Evolutionary conservation across 2,888 invertebrate species (phyloP).

Genomic region (Allacma fusca): DNA sequence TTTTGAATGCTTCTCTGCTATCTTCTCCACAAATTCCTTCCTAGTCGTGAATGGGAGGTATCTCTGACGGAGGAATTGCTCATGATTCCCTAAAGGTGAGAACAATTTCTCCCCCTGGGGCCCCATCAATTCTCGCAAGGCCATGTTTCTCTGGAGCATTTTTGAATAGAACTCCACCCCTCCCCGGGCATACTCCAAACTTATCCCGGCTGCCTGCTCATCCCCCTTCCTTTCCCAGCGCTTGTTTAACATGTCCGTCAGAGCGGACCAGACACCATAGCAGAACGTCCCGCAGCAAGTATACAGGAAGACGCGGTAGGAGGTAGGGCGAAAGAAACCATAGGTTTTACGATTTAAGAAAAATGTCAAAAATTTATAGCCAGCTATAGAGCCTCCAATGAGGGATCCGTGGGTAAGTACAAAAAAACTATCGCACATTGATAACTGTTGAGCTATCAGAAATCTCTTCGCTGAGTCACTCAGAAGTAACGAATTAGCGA

Average conservation of each 20-base stretch:
- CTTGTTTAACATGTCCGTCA: slow-evolving; percentile 73
- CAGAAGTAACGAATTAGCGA: slow-evolving; percentile 75
- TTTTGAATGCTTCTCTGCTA: slow-evolving; percentile 64
- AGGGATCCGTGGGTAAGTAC: slow-evolving; percentile 70
- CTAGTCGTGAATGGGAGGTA: slow-evolving; percentile 73
- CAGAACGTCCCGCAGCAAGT: slow-evolving; percentile 69
- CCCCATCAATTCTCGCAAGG: slow-evolving; percentile 74
- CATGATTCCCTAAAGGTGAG: slow-evolving; percentile 75
- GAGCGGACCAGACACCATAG: slow-evolving; percentile 71
- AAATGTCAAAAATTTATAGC: slow-evolving; percentile 68
- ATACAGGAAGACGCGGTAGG: slow-evolving; percentile 69
- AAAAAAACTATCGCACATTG: slow-evolving; percentile 71
- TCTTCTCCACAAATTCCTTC: slow-evolving; percentile 72
- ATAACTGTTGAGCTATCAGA: slow-evolving; percentile 79
- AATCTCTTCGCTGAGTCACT: slow-evolving; percentile 81
- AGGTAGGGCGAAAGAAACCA: slow-evolving; percentile 68
- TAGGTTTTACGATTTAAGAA: slow-evolving; percentile 68
- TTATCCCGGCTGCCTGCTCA: slow-evolving; percentile 70
- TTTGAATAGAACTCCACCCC: slow-evolving; percentile 81
- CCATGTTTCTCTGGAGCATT: slow-evolving; percentile 75
- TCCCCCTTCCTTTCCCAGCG: slow-evolving; percentile 73
- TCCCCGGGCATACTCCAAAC: slow-evolving; percentile 73
- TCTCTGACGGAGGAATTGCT: slow-evolving; percentile 71
- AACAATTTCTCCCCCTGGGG: slow-evolving; percentile 71
- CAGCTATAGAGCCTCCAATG: slow-evolving; percentile 67